Conservation (phyloP, 2,888 invertebrate genomes). For the Eustalomyia histrio region DNA sequence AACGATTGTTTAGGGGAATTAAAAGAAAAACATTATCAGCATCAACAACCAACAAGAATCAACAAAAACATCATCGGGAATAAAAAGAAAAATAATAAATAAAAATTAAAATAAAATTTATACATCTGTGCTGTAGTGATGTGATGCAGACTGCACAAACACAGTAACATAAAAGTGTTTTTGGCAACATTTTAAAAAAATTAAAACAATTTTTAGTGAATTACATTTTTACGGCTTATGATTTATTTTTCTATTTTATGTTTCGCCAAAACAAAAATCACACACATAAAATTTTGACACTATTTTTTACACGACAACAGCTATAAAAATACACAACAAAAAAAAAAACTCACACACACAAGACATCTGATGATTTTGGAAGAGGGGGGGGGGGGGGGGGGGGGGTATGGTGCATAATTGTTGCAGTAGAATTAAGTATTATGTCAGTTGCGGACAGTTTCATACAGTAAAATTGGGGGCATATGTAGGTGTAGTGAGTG, state of each 20-base stretch:
- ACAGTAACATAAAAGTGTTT: background rate
- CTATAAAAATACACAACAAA: background rate
- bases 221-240: slow-evolving; percentile 29
- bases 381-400: no score
- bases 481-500: background rate
- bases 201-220: slow-evolving; percentile 37
- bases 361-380: background rate
- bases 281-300: slow-evolving; percentile 23
- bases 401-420: background rate
- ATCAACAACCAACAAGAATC: background rate
- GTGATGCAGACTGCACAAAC: background rate
- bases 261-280: background rate
- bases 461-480: background rate
- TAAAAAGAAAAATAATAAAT: background rate
- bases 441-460: background rate
- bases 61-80: background rate
- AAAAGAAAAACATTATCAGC: background rate
- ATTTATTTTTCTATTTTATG: slow-evolving; percentile 12
- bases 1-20: background rate
- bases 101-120: background rate
- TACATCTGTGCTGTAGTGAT: background rate
- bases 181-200: slow-evolving; percentile 20
- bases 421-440: background rate
- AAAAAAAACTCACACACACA: background rate
- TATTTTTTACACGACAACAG: slow-evolving; percentile 29